Percentiles rank a stretch among this genome's conserved stretches.
Conservation (phyloP, 1,140 invertebrate genomes). For the Myzus persicae region DNA sequence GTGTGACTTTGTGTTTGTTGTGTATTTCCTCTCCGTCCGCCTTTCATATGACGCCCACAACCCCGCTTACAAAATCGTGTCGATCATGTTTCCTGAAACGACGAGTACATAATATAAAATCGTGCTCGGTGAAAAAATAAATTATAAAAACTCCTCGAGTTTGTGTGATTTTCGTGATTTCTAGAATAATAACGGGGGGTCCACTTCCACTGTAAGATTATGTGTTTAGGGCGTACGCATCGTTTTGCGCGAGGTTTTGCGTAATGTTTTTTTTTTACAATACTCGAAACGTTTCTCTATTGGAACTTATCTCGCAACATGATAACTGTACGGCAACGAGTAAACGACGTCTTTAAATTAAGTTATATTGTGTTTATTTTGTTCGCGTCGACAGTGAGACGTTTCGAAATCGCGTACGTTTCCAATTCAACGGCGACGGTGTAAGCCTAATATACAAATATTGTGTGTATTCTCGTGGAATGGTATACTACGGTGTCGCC, state of each 20-base stretch:
- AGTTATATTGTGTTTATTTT: background rate
- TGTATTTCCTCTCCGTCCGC: background rate
- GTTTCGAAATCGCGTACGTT: conserved; percentile 41
- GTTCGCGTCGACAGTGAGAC: background rate
- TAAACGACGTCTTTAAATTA: background rate
- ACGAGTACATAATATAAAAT: background rate
- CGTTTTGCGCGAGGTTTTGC: background rate
- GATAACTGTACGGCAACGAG: background rate
- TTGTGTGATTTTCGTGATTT: background rate
- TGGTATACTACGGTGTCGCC: background rate
- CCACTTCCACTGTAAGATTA: background rate
- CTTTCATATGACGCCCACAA: conserved; percentile 28
- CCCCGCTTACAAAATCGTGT: background rate
- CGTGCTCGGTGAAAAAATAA: background rate
- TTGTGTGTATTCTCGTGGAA: background rate
- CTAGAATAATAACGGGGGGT: background rate
- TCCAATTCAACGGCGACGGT: background rate
- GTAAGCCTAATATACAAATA: background rate
- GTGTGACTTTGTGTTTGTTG: no score
- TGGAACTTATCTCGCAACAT: background rate
- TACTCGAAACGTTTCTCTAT: background rate
- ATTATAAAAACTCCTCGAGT: background rate
- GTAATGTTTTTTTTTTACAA: background rate
- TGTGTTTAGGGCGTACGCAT: background rate
- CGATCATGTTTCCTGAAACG: conserved; percentile 26